Percentiles rank a stretch among this genome's conserved stretches.
phyloP scores from a whole-genome alignment of 2,888 invertebrate species.

The Rotaria magnacalcarata region DNA sequence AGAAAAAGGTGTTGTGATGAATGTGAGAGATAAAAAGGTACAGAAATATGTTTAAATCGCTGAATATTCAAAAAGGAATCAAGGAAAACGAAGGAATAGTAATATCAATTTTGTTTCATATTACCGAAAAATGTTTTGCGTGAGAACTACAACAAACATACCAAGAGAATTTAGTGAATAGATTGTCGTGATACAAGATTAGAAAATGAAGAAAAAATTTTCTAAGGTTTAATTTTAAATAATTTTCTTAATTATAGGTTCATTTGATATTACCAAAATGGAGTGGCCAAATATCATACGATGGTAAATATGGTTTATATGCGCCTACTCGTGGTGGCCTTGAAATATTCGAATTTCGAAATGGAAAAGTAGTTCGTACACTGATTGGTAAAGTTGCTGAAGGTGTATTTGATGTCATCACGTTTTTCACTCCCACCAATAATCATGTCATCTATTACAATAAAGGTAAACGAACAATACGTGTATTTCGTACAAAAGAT shows the following conservation, averaged over 20 bases:
- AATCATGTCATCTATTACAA: conserved; percentile 94
- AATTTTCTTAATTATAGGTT: neutral
- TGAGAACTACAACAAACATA: too few relatives aligned
- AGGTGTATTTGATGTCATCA: conserved; percentile 90
- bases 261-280: conserved; percentile 69
- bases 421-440: conserved; percentile 85
- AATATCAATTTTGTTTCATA: too few relatives aligned
- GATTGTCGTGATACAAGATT: too few relatives aligned
- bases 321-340: conserved; percentile 85
- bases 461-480: conserved; percentile 83
- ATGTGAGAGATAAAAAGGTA: conserved; percentile 79
- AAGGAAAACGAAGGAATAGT: too few relatives aligned
- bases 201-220: too few relatives aligned
- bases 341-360: conserved; percentile 80
- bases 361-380: conserved; percentile 79
- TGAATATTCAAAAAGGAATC: too few relatives aligned
- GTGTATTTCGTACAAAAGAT: conserved; percentile 83
- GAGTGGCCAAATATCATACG: conserved; percentile 70
- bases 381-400: conserved; percentile 83
- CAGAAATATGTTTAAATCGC: conserved; percentile 63
- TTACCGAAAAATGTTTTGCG: too few relatives aligned
- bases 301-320: conserved; percentile 76
- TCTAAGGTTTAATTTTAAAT: too few relatives aligned
- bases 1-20: conserved; percentile 80
- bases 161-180: too few relatives aligned